Conservation (phyloP, 1,140 invertebrate genomes). For the Adoxophyes honmai region DNA sequence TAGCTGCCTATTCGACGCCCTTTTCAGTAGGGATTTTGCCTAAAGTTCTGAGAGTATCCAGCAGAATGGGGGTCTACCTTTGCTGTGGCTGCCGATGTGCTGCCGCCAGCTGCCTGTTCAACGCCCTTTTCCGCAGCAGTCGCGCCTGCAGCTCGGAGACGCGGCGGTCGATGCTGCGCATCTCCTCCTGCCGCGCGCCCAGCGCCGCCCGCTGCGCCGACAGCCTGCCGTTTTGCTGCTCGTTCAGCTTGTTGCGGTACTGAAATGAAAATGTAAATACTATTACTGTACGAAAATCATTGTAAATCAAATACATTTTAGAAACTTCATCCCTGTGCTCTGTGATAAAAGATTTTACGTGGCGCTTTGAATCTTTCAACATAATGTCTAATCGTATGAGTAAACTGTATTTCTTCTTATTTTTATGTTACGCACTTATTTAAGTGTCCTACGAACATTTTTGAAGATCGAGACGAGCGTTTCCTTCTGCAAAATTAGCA, state of each 20-base stretch:
- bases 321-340: too few species aligned
- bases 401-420: too few species aligned
- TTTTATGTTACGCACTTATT: too few species aligned
- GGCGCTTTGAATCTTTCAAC: too few species aligned
- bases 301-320: too few species aligned
- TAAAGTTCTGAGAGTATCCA: constrained; percentile 96
- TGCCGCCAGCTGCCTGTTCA: constrained; percentile 91
- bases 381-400: too few species aligned
- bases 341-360: too few species aligned
- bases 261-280: constrained; percentile 62
- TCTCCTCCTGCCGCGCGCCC: constrained; percentile 91
- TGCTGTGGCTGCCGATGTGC: constrained; percentile 78
- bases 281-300: too few species aligned
- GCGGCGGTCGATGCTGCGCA: constrained; percentile 92
- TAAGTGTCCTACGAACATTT: too few species aligned
- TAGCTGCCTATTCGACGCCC: constrained; percentile 90
- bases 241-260: constrained; percentile 97
- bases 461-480: too few species aligned
- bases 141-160: constrained; percentile 95
- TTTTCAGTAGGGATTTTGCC: constrained; percentile 91
- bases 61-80: too few species aligned
- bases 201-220: constrained; percentile 91
- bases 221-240: constrained; percentile 93
- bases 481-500: too few species aligned
- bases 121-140: constrained; percentile 89